These are phyloP conservation scores for Neuroterus valhalla DNA, from an alignment of 1,140 invertebrate genomes.

Conservation along the genomic window DNA sequence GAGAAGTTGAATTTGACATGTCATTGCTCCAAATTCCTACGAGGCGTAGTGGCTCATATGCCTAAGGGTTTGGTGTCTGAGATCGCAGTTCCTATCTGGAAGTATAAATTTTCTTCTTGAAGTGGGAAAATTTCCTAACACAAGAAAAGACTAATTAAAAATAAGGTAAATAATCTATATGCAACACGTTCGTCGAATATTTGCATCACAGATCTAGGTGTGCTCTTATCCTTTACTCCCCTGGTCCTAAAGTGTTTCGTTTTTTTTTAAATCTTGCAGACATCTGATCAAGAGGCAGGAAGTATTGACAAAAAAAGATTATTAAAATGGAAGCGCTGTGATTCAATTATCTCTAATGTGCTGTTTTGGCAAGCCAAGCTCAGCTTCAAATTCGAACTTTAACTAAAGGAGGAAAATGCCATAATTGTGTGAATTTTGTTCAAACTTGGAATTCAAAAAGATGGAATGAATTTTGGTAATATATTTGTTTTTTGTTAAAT, in stretches of 20 bases:
- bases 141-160: neutral
- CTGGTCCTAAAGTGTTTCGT: neutral
- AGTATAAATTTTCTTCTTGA: no score
- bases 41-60: neutral
- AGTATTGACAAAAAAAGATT: neutral
- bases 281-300: neutral
- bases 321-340: neutral
- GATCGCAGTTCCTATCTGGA: neutral
- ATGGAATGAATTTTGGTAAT: no score
- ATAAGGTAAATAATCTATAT: neutral
- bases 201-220: neutral
- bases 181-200: neutral
- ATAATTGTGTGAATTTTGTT: no score
- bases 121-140: neutral
- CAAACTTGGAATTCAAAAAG: no score
- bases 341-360: neutral
- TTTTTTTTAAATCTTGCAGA: neutral
- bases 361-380: neutral
- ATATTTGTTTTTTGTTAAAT: no score
- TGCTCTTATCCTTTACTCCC: neutral
- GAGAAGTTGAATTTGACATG: neutral
- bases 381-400: slow-evolving; percentile 2
- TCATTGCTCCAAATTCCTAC: neutral
- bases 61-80: neutral
- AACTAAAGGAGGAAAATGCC: neutral